A percentile compares a stretch with the other conserved stretches of the same genome.
phyloP scores from a whole-genome alignment of 2,113 vertebrate genomes.

The Leptosomus discolor region DNA sequence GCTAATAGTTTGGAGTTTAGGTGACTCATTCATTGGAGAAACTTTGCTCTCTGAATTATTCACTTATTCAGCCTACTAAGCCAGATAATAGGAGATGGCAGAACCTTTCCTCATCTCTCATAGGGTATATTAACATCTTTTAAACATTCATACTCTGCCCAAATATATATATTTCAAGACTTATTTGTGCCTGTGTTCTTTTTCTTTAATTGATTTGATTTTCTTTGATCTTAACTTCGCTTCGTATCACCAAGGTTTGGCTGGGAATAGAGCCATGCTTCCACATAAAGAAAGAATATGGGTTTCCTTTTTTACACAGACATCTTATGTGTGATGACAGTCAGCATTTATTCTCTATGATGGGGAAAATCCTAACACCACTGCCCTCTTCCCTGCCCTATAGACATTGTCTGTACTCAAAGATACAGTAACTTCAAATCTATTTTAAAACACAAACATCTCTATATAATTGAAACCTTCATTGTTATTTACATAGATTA shows the following conservation, averaged over 20 bases:
- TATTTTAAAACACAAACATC: background rate
- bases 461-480: background rate
- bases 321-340: background rate
- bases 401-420: background rate
- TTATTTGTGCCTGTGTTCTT: background rate
- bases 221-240: background rate
- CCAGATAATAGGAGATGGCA: conserved; percentile 61
- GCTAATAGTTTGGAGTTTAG: conserved; percentile 41
- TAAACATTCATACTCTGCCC: conserved; percentile 60
- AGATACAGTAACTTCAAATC: background rate
- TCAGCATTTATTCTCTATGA: background rate
- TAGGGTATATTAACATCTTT: conserved; percentile 52
- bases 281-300: background rate
- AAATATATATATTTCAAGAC: conserved; percentile 49
- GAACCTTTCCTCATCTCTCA: conserved; percentile 45
- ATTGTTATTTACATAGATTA: background rate
- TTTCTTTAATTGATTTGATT: background rate
- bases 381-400: background rate
- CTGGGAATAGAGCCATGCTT: background rate
- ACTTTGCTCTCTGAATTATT: conserved; percentile 65
- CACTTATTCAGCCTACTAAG: conserved; percentile 59
- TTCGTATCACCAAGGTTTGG: background rate
- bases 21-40: conserved; percentile 50
- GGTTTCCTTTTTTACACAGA: background rate
- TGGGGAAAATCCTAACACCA: background rate